Conservation (phyloP, 2,888 invertebrate species). For the Ischnus inquisitorius region DNA sequence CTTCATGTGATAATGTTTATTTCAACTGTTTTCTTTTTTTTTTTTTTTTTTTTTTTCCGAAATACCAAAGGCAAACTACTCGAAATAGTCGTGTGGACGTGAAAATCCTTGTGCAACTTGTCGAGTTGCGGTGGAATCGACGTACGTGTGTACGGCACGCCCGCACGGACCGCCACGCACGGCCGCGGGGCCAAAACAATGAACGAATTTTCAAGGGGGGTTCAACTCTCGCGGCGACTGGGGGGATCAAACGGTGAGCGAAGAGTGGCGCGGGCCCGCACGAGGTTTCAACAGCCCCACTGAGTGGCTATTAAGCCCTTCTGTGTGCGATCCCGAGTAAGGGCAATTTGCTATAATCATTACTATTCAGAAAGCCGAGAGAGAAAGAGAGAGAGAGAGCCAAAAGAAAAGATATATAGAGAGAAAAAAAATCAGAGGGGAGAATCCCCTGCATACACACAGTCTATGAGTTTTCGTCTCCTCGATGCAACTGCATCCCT, state of each 20-base stretch:
- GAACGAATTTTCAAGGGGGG: constrained; percentile 68
- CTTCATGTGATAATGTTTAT: too few species aligned
- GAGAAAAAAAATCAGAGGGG: constrained; percentile 51
- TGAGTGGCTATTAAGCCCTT: constrained; percentile 83
- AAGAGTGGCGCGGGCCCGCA: constrained; percentile 78
- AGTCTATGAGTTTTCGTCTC: constrained; percentile 5
- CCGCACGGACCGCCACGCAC: constrained; percentile 51
- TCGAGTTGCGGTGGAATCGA: constrained; percentile 52
- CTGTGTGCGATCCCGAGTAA: constrained; percentile 75
- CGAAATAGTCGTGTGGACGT: constrained; percentile 29
- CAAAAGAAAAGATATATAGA: constrained; percentile 54
- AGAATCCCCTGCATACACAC: constrained; percentile 44
- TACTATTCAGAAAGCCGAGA: constrained; percentile 81
- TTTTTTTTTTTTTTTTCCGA: too few species aligned
- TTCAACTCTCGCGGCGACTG: constrained; percentile 67
- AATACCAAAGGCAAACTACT: background rate
- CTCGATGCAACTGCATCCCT: constrained; percentile 48
- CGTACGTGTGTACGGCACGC: constrained; percentile 63
- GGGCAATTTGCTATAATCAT: constrained; percentile 84
- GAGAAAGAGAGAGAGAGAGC: too few species aligned
- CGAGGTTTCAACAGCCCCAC: constrained; percentile 80
- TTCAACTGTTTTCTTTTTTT: too few species aligned
- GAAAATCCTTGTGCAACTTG: constrained; percentile 14
- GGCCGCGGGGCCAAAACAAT: constrained; percentile 63
- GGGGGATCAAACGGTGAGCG: constrained; percentile 83